These are phyloP conservation scores for Papilio protenor DNA, from an alignment of 2,888 invertebrate species.

Conservation along the genomic window DNA sequence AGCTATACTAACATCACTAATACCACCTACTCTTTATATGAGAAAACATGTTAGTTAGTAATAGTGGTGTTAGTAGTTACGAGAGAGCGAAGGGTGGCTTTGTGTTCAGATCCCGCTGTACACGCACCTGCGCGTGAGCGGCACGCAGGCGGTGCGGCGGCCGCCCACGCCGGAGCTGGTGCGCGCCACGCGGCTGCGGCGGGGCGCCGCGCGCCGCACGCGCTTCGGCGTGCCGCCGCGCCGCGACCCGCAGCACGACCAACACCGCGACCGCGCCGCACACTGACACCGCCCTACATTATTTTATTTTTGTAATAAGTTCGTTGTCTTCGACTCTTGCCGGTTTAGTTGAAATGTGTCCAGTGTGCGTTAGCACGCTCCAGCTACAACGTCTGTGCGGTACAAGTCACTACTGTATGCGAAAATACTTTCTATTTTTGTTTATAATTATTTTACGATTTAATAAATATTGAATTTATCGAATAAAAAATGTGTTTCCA, in stretches of 20 bases:
- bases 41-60: neutral
- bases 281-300: conserved; percentile 44
- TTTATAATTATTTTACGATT: neutral
- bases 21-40: neutral
- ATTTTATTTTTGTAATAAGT: neutral
- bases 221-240: conserved; percentile 31
- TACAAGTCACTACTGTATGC: neutral
- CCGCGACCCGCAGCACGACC: conserved; percentile 37
- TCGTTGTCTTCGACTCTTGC: neutral
- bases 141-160: conserved; percentile 82
- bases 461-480: neutral
- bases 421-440: neutral
- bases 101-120: conserved; percentile 87
- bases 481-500: neutral
- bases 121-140: conserved; percentile 86
- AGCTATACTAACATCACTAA: neutral
- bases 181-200: conserved; percentile 68
- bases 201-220: conserved; percentile 80
- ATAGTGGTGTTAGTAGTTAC: neutral
- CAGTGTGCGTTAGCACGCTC: too few species aligned
- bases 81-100: neutral
- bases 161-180: conserved; percentile 84
- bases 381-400: neutral
- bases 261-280: conserved; percentile 17
- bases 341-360: neutral